A percentile compares a stretch with the other conserved stretches of the same genome.
phyloP scores from a whole-genome alignment of 2,797 vertebrate genomes.

The Hemibagrus guttatus region DNA sequence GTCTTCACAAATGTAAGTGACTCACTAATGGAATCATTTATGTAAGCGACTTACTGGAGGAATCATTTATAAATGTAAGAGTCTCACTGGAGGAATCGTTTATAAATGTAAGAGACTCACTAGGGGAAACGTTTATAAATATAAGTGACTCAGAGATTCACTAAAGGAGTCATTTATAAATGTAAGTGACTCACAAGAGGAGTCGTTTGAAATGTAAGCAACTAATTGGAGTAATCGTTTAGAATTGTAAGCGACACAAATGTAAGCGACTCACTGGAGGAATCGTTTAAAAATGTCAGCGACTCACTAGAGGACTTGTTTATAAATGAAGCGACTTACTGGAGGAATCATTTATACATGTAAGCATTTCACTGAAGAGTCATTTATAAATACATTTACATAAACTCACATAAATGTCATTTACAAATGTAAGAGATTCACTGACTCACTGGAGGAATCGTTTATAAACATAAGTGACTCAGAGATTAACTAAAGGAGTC shows the following conservation, averaged over 20 bases:
- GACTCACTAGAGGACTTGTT: too few relatives aligned
- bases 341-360: too few relatives aligned
- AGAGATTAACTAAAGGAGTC: not conserved
- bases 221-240: too few relatives aligned
- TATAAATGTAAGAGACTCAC: too few relatives aligned
- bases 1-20: not conserved
- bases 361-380: not conserved
- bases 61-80: not conserved
- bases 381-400: not conserved
- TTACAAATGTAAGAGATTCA: not conserved
- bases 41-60: not conserved
- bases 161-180: not conserved
- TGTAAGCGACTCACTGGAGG: too few relatives aligned
- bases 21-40: not conserved
- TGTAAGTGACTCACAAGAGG: not conserved
- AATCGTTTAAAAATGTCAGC: too few relatives aligned
- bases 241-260: too few relatives aligned
- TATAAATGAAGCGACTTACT: too few relatives aligned
- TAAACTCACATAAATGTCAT: too few relatives aligned
- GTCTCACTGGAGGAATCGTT: not conserved
- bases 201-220: not conserved
- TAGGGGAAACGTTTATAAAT: too few relatives aligned
- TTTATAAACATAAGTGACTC: not conserved
- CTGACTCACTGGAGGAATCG: not conserved
- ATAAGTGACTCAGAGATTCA: not conserved